Conservation (phyloP, 2,113 vertebrate species). For the Oncorhynchus nerka region DNA sequence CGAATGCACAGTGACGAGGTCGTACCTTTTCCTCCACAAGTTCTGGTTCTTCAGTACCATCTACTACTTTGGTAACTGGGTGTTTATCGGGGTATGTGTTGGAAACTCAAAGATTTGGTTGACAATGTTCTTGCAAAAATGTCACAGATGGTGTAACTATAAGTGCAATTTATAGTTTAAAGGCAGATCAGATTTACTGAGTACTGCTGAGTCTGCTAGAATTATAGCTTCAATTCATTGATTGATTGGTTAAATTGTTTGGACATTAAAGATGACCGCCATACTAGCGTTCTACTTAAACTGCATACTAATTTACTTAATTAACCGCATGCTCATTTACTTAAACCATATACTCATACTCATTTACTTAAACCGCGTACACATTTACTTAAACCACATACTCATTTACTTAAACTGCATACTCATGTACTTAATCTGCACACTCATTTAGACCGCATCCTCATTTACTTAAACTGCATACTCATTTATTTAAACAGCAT, state of each 20-base stretch:
- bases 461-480: no score
- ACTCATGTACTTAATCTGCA: no score
- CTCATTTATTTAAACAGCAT: no score
- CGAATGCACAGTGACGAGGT: constrained; percentile 91
- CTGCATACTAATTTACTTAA: no score
- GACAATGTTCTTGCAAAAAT: not conserved
- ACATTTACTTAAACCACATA: no score
- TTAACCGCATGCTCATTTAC: no score
- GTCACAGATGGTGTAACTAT: not conserved
- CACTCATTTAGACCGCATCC: accelerated
- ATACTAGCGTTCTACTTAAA: no score
- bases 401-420: no score
- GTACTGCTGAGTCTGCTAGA: not conserved
- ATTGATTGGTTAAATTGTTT: no score
- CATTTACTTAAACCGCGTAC: no score
- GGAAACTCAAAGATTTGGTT: not conserved
- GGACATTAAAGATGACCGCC: no score
- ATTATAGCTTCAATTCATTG: not conserved
- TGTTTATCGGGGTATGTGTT: constrained; percentile 86
- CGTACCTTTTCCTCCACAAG: constrained; percentile 96
- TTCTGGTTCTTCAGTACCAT: constrained; percentile 98
- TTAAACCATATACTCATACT: no score
- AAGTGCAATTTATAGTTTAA: not conserved
- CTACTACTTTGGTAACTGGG: constrained; percentile 99
- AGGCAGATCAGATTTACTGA: not conserved